A percentile compares a stretch with the other conserved stretches of the same genome.
Conservation (phyloP, 2,888 invertebrate species). For the Eupithecia subfuscata region DNA sequence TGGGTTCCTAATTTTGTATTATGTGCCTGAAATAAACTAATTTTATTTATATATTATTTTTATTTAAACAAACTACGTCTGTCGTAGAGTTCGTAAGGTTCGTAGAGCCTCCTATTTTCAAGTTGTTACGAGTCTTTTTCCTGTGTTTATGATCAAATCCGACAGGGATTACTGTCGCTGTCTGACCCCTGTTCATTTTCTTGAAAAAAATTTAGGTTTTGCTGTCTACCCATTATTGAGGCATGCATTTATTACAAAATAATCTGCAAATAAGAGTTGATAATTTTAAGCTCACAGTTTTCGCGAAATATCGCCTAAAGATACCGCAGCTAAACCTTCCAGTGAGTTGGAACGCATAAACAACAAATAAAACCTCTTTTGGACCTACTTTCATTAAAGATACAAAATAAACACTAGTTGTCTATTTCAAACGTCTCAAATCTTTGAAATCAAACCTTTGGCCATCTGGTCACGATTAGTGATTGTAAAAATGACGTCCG, state of each 20-base stretch:
- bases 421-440: not conserved
- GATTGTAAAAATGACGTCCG: not conserved
- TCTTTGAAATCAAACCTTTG: too few relatives aligned
- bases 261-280: not conserved
- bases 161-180: too few relatives aligned
- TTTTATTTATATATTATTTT: too few relatives aligned
- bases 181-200: too few relatives aligned
- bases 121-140: not conserved
- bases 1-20: too few relatives aligned
- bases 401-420: not conserved
- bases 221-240: not conserved
- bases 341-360: not conserved
- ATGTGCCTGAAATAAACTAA: too few relatives aligned
- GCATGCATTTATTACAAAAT: not conserved
- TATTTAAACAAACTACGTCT: not conserved
- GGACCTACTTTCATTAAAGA: not conserved
- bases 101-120: too few relatives aligned
- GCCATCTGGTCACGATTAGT: not conserved
- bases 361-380: not conserved
- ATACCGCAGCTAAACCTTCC: not conserved
- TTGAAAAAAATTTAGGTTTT: too few relatives aligned
- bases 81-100: not conserved
- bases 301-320: not conserved
- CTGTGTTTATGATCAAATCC: not conserved
- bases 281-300: not conserved